Evolutionary conservation across 2,797 vertebrate species (phyloP).

Genomic region (Melanotaenia boesemani): DNA sequence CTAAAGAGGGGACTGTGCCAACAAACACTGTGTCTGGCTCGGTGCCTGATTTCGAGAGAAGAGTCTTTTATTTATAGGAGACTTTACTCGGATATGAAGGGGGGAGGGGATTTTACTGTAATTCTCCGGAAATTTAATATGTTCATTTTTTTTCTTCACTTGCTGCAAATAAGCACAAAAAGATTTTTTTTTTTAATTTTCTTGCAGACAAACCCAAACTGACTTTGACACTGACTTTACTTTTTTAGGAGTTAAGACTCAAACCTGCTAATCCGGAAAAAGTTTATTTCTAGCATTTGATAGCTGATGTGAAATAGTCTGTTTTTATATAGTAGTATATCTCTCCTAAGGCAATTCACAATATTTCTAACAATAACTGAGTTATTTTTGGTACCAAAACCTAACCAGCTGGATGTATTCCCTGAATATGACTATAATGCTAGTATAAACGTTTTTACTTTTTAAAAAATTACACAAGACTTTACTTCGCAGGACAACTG

Average conservation of each 20-base stretch:
- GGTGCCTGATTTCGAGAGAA: conserved; percentile 63
- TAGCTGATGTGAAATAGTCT: too few relatives aligned
- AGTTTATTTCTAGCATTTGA: too few relatives aligned
- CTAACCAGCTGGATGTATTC: neutral
- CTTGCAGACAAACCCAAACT: neutral
- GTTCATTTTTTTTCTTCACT: conserved; percentile 22
- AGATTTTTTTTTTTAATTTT: neutral
- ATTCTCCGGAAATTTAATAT: conserved; percentile 58
- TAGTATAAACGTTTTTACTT: too few relatives aligned
- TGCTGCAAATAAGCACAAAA: neutral
- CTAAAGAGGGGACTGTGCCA: conserved; percentile 60
- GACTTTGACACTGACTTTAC: neutral
- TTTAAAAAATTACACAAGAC: too few relatives aligned
- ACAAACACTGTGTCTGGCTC: conserved; percentile 69
- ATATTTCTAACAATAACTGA: neutral
- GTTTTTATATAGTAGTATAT: too few relatives aligned
- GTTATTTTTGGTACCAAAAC: neutral
- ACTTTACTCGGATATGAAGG: conserved; percentile 37
- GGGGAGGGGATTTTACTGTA: conserved; percentile 53
- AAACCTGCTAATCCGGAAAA: too few relatives aligned
- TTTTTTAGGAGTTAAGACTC: too few relatives aligned
- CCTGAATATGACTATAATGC: too few relatives aligned
- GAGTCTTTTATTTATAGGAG: conserved; percentile 63
- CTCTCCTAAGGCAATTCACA: too few relatives aligned
- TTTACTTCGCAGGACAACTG: too few relatives aligned